These are phyloP conservation scores for Resseliella maxima DNA, from an alignment of 2,888 invertebrate species.

Conservation along the genomic window DNA sequence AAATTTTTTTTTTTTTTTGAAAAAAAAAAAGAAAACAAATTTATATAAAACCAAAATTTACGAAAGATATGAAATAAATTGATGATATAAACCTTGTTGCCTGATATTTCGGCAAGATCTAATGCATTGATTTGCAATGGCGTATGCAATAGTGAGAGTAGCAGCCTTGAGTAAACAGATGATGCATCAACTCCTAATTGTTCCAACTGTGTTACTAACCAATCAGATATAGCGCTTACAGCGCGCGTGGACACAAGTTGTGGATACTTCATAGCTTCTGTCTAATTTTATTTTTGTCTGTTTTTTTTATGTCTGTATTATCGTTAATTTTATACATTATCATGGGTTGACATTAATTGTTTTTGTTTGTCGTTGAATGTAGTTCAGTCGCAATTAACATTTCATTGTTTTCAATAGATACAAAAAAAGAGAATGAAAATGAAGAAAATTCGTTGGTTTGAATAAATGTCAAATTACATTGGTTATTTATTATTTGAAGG, in stretches of 20 bases:
- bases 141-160: constrained; percentile 66
- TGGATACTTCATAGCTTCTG: constrained; percentile 71
- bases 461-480: no score
- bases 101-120: constrained; percentile 57
- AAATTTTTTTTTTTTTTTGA: neutral
- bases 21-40: neutral
- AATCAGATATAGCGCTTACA: constrained; percentile 75
- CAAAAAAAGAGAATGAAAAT: no score
- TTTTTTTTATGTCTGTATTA: neutral
- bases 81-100: constrained; percentile 43
- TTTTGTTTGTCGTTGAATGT: no score
- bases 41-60: neutral
- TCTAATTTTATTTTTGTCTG: neutral
- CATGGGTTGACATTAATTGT: no score
- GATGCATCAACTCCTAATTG: constrained; percentile 77
- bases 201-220: constrained; percentile 81
- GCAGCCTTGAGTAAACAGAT: constrained; percentile 65
- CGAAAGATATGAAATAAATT: neutral
- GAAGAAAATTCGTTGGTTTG: no score
- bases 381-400: no score
- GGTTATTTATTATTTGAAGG: no score
- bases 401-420: no score
- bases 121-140: constrained; percentile 65
- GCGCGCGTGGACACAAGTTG: constrained; percentile 73
- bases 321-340: no score